Percentiles rank a stretch among this genome's conserved stretches.
phyloP scores from a whole-genome alignment of 2,888 invertebrate species.

The Choristoneura rosaceana region DNA sequence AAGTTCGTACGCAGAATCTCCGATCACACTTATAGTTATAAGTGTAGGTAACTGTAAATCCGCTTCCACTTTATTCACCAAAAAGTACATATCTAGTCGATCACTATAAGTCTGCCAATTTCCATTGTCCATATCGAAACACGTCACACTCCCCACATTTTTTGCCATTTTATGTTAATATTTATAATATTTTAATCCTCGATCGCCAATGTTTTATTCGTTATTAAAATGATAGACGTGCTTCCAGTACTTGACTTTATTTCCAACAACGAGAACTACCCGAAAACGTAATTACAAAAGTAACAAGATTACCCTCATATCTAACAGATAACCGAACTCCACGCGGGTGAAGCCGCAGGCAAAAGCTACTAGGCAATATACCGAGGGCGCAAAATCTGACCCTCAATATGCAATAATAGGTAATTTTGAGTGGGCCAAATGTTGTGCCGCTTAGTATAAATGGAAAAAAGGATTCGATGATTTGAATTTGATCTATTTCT shows the following conservation, averaged over 20 bases:
- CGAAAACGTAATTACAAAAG: too few species aligned
- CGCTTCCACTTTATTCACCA: neutral
- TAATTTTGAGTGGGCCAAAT: too few species aligned
- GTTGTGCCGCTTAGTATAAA: too few species aligned
- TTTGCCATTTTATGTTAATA: neutral
- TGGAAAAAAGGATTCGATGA: too few species aligned
- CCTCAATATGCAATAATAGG: too few species aligned
- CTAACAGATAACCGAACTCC: too few species aligned
- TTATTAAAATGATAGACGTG: neutral
- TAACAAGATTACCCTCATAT: too few species aligned
- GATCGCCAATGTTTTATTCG: neutral
- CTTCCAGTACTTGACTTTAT: neutral
- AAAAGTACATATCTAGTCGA: neutral
- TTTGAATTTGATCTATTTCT: neutral
- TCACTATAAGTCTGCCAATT: conserved; percentile 1
- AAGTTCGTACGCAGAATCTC: neutral
- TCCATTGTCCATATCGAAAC: neutral
- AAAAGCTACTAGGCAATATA: too few species aligned
- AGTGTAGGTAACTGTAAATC: neutral
- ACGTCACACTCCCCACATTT: neutral
- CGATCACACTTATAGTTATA: neutral
- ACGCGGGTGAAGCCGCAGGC: too few species aligned
- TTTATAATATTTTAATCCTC: neutral
- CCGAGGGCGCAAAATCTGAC: too few species aligned
- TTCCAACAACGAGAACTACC: too few species aligned